Evolutionary conservation across 2,888 invertebrate species (phyloP), one percentile per base, ranked within the genome.

Genomic region (Tolmerus cingulatus): DNA sequence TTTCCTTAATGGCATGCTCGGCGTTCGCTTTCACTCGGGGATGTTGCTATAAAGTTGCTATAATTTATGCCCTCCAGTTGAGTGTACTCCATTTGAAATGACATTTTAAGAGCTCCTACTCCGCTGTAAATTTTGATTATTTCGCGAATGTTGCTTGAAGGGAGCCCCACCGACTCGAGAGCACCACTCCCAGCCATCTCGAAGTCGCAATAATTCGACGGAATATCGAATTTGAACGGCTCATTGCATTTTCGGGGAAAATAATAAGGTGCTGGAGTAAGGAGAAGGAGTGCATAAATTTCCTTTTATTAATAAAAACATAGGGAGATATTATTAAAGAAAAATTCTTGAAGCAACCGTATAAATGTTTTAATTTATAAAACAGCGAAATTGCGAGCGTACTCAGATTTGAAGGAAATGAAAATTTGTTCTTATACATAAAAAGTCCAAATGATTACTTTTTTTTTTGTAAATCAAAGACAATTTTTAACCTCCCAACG

Each of bases 61-160:
- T 88, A 88, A 88, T 88, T 88, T 88, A 88, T 88, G 86, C 84
- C 77, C 86, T 86, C 57, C 87, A 88, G 87, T 88, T 87, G 46
- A 87, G 82, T 82, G 37, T 87, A 81, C 79, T 88, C 85, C 78
- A 86, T 87, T 84, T 74, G 66, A 88, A 88, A 88, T 77, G 82
- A 87, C 78, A 88, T 88, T 87, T 88, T 87, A 88, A 86, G 76
- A 86, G 87, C 87, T 87, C 82, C 74, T 88, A 74, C 30, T 46
- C 51, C 23, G 79, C 23, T 87, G 81, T 84, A 87, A 87, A 87
- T 86, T 87, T 57, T 86, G 87, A 87, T 87, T 87, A 86, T 87
- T 77, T 86, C 86, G 82, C 87, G 74, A 77, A 82, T 23, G 76
- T 23, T 77, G 12, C 23, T 12, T 5, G 66, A 27, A 51, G 51